Conservation (phyloP, 2,888 invertebrate species). For the Tethea ocularis region DNA sequence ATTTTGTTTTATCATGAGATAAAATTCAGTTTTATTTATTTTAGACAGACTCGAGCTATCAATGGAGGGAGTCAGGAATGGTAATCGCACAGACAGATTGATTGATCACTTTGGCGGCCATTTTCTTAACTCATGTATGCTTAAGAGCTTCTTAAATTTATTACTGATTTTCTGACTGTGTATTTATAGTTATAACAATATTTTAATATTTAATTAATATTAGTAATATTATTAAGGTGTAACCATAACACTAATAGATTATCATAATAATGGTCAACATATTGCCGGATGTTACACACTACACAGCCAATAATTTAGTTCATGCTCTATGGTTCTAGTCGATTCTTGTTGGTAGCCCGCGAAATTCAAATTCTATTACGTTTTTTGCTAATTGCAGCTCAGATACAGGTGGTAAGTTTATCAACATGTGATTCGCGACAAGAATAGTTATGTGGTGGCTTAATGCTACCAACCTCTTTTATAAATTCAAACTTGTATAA, state of each 20-base stretch:
- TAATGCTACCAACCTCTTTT: no score
- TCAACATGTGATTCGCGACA: no score
- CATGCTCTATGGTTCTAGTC: no score
- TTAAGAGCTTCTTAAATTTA: constrained; percentile 7
- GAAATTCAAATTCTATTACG: no score
- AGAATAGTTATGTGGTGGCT: no score
- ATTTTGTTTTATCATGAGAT: constrained; percentile 14
- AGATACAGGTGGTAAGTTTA: no score
- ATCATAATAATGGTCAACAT: no score
- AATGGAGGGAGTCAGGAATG: constrained; percentile 36
- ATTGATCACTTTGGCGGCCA: constrained; percentile 41
- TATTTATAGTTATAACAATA: background rate
- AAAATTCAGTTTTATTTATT: constrained; percentile 23
- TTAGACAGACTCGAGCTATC: constrained; percentile 28
- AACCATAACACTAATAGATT: background rate
- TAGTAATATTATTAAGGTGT: background rate
- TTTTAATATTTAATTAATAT: background rate
- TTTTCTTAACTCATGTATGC: constrained; percentile 27
- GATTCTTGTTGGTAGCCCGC: no score
- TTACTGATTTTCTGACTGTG: background rate
- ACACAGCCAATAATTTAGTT: no score
- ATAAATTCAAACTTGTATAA: no score
- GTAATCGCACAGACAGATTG: constrained; percentile 33
- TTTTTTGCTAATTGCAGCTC: no score
- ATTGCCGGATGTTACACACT: no score